Percentiles rank a stretch among this genome's conserved stretches.
Conservation (phyloP, 2,888 invertebrate genomes). For the Drosophila dives region DNA sequence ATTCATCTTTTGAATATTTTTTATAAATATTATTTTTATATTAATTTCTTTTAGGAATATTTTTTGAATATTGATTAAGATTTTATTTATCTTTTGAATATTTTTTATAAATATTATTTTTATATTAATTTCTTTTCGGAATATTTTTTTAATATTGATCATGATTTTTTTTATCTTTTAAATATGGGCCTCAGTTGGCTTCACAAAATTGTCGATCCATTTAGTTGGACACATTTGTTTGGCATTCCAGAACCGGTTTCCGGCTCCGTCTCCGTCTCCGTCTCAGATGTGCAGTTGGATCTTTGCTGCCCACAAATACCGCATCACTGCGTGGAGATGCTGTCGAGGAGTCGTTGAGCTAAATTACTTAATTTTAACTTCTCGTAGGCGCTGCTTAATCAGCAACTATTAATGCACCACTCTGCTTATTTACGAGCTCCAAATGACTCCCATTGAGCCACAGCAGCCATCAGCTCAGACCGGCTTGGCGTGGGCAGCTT, state of each 20-base stretch:
- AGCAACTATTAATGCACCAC: conserved; percentile 84
- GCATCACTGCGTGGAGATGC: neutral
- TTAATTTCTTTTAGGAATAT: no score
- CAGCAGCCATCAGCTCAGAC: neutral
- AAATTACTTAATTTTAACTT: conserved; percentile 78
- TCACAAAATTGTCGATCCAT: neutral
- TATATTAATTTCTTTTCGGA: neutral
- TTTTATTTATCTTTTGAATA: neutral
- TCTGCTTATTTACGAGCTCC: conserved; percentile 83
- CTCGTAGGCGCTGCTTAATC: conserved; percentile 83
- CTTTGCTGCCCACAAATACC: conserved; percentile 39
- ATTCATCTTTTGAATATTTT: neutral
- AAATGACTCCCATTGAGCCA: conserved; percentile 78
- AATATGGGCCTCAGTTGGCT: neutral
- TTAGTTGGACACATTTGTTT: neutral
- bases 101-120: neutral
- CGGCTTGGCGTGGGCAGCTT: conserved; percentile 22
- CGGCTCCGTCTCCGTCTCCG: neutral
- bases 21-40: neutral
- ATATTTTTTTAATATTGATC: no score
- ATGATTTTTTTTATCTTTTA: neutral
- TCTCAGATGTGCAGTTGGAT: neutral
- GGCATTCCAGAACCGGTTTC: conserved; percentile 34
- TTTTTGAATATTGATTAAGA: neutral
- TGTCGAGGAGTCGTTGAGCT: conserved; percentile 30